Conservation (phyloP, 2,113 vertebrate genomes). For the Mustela lutreola region DNA sequence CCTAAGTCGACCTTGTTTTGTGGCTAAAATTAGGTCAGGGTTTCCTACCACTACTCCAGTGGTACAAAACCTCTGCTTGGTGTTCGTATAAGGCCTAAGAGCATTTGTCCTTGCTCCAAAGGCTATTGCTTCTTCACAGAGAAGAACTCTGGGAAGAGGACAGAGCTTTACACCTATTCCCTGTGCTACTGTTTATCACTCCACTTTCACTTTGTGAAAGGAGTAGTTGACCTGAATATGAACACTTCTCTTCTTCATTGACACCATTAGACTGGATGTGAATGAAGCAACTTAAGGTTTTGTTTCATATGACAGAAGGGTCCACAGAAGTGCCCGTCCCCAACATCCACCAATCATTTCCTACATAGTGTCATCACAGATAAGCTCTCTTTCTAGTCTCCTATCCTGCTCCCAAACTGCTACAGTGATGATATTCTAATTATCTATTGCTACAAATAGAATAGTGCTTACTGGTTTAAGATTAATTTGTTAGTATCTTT, state of each 20-base stretch:
- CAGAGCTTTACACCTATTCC: background rate
- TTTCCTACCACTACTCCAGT: background rate
- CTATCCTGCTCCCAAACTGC: background rate
- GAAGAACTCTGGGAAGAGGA: background rate
- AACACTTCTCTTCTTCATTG: background rate
- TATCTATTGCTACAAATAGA: background rate
- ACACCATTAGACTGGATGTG: background rate
- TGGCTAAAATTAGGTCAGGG: background rate
- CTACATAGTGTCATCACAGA: background rate
- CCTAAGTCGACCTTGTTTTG: background rate
- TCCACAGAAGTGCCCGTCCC: background rate
- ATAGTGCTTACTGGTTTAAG: background rate
- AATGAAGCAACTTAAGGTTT: background rate
- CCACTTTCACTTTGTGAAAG: background rate
- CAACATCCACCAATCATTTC: background rate
- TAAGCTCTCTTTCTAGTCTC: background rate
- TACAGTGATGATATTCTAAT: background rate
- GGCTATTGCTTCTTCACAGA: background rate
- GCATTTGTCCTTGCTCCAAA: background rate
- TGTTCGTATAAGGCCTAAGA: background rate
- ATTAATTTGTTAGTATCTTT: background rate
- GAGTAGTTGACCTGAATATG: background rate
- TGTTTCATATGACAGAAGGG: background rate
- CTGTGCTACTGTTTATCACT: background rate
- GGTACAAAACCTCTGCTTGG: background rate